Evolutionary conservation across 2,113 vertebrate genomes (phyloP).

Genomic region (Aleadryas rufinucha): DNA sequence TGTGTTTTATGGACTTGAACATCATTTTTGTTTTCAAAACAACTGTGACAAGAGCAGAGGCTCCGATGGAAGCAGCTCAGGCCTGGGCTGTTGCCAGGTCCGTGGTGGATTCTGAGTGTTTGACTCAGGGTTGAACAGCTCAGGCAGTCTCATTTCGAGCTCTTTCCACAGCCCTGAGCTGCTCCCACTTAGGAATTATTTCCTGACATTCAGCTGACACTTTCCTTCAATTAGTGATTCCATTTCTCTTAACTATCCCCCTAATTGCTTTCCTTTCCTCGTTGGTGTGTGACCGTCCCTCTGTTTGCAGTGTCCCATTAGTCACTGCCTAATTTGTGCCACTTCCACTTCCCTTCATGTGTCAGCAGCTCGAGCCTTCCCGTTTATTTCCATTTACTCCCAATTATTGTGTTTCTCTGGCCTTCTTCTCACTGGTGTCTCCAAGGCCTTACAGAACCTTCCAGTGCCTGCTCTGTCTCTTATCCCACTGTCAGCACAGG

Average conservation of each 20-base stretch:
- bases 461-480: neutral
- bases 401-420: neutral
- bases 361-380: neutral
- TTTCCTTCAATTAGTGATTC: slow-evolving; percentile 44
- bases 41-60: neutral
- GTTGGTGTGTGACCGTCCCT: neutral
- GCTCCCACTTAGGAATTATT: slow-evolving; percentile 5
- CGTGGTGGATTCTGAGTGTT: neutral
- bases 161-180: neutral
- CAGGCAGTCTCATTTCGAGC: neutral
- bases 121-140: neutral
- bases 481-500: neutral
- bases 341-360: neutral
- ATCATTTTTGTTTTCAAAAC: neutral
- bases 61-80: neutral
- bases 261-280: slow-evolving; percentile 25
- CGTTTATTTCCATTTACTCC: neutral
- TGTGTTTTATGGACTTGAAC: neutral
- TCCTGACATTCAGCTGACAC: slow-evolving; percentile 25
- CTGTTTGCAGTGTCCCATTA: neutral
- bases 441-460: neutral
- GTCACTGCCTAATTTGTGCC: neutral
- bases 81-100: neutral
- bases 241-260: neutral
- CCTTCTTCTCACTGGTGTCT: neutral